phyloP scores from a whole-genome alignment of 2,888 invertebrate genomes.

The Didymodactylos carnosus region DNA sequence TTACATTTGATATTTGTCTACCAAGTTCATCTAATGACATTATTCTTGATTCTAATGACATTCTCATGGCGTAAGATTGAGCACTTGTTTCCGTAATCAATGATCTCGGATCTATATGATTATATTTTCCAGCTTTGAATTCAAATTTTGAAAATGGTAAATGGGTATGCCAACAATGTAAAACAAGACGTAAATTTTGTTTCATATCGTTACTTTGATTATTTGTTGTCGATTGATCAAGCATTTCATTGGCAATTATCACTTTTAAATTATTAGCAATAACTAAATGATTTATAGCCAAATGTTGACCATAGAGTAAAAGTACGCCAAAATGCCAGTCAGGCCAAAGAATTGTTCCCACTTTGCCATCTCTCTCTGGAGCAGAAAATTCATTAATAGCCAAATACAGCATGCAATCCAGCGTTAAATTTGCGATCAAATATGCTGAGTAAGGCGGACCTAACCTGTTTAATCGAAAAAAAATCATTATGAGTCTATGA shows the following conservation, averaged over 20 bases:
- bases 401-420: conserved; percentile 2
- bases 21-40: not conserved
- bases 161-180: conserved; percentile 10
- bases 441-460: not conserved
- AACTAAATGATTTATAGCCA: conserved; percentile 9
- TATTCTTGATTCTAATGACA: not conserved
- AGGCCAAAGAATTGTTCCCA: conserved; percentile 11
- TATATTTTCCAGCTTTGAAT: conserved; percentile 5
- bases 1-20: too few relatives aligned
- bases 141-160: conserved; percentile 10
- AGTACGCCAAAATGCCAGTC: conserved; percentile 14
- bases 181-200: not conserved
- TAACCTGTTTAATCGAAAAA: too few relatives aligned
- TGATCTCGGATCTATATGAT: not conserved
- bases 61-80: not conserved
- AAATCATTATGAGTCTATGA: not conserved
- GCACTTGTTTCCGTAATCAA: not conserved
- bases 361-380: conserved; percentile 2
- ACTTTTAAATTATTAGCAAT: conserved; percentile 1
- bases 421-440: not conserved
- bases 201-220: not conserved
- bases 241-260: not conserved
- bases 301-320: conserved; percentile 4
- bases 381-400: conserved; percentile 4
- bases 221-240: conserved; percentile 2